These are phyloP conservation scores for Mactra quadrangularis DNA, from an alignment of 1,140 invertebrate species.

Conservation along the genomic window DNA sequence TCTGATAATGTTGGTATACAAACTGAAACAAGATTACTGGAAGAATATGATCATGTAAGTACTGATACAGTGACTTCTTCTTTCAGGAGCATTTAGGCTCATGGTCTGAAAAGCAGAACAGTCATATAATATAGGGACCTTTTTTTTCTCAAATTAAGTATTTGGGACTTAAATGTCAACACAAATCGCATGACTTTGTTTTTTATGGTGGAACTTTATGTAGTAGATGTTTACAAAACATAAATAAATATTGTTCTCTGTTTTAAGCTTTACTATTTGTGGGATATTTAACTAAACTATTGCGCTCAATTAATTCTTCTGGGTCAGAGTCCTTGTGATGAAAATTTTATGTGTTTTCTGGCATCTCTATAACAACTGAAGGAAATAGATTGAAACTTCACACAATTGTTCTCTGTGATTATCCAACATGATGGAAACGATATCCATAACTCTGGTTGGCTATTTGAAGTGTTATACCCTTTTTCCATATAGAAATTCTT, in stretches of 20 bases:
- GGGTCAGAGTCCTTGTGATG: too few species aligned
- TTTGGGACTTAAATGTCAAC: too few species aligned
- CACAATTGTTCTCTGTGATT: slow-evolving; percentile 35
- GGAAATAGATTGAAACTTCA: slow-evolving; percentile 33
- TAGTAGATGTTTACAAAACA: neutral
- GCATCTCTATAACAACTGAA: slow-evolving; percentile 27
- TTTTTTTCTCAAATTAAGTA: too few species aligned
- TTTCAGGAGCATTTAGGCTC: neutral
- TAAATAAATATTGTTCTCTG: neutral
- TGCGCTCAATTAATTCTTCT: too few species aligned
- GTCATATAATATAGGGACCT: too few species aligned
- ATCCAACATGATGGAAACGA: slow-evolving; percentile 19
- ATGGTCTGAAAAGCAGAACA: too few species aligned
- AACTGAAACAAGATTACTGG: slow-evolving; percentile 72
- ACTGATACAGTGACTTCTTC: neutral
- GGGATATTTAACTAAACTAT: too few species aligned
- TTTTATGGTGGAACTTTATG: neutral
- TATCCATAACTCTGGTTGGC: slow-evolving; percentile 34
- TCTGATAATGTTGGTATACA: slow-evolving; percentile 71
- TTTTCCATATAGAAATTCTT: too few species aligned
- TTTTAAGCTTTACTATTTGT: too few species aligned
- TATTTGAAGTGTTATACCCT: too few species aligned
- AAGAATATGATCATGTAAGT: slow-evolving; percentile 76
- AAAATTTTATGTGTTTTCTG: too few species aligned
- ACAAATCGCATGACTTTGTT: too few species aligned